Conservation (phyloP, 2,888 invertebrate genomes). For the Omphaloscelis lunosa region DNA sequence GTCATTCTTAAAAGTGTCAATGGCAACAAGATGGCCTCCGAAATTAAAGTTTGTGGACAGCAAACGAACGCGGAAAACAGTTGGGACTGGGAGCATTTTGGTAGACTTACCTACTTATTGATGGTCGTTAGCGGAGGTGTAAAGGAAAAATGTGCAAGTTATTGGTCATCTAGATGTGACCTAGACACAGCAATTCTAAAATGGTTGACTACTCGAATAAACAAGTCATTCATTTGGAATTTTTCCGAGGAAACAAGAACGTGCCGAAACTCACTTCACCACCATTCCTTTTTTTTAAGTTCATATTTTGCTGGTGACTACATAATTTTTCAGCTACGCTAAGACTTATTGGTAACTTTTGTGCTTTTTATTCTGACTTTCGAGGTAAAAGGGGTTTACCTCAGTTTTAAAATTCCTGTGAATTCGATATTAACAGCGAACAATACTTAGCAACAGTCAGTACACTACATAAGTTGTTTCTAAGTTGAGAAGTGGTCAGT, state of each 20-base stretch:
- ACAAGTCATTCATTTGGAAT: not conserved
- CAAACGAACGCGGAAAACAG: conserved; percentile 14
- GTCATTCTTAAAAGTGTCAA: conserved; percentile 7
- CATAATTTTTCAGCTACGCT: not conserved
- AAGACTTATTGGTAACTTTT: not conserved
- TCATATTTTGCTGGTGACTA: not conserved
- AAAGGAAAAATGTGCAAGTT: conserved; percentile 17
- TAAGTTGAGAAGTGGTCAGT: conserved; percentile 39
- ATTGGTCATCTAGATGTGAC: conserved; percentile 3
- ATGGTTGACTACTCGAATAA: not conserved
- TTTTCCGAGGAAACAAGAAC: not conserved
- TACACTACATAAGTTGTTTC: conserved; percentile 21
- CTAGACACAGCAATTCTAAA: not conserved
- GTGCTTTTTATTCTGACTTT: not conserved
- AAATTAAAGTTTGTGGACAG: conserved; percentile 9
- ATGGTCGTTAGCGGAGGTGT: not conserved
- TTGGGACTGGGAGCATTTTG: not conserved
- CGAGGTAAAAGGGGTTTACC: not conserved
- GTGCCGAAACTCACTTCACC: not conserved
- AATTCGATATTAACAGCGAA: conserved; percentile 10
- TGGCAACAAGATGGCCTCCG: conserved; percentile 10
- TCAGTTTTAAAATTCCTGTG: not conserved
- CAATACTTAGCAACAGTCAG: conserved; percentile 20
- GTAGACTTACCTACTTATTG: not conserved
- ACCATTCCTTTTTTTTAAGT: no score